phyloP scores from a whole-genome alignment of 2,888 invertebrate genomes.

The Oligia strigilis region DNA sequence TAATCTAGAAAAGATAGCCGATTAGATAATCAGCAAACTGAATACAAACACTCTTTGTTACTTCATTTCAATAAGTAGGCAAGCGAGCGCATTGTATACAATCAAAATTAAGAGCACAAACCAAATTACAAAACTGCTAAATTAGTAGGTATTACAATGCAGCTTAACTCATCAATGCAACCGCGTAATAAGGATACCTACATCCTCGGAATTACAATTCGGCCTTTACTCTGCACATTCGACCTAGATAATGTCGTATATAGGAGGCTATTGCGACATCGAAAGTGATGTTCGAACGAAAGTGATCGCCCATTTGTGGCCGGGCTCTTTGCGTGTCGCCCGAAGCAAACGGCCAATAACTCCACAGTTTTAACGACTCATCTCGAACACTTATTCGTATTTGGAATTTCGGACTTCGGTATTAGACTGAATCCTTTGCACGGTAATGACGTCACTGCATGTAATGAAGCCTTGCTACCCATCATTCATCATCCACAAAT shows the following conservation, averaged over 20 bases:
- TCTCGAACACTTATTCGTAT: conserved; percentile 53
- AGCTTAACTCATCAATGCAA: conserved; percentile 47
- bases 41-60: conserved; percentile 22
- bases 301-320: conserved; percentile 74
- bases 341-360: conserved; percentile 63
- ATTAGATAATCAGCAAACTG: conserved; percentile 16
- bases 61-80: conserved; percentile 17
- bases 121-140: conserved; percentile 55
- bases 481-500: conserved; percentile 59
- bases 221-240: conserved; percentile 65
- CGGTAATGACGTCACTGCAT: conserved; percentile 52
- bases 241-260: conserved; percentile 65
- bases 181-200: conserved; percentile 63
- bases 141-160: conserved; percentile 47
- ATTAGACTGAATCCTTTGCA: conserved; percentile 40
- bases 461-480: conserved; percentile 55
- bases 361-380: conserved; percentile 64
- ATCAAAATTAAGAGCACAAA: conserved; percentile 46
- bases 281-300: conserved; percentile 77
- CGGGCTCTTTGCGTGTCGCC: conserved; percentile 65
- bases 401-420: conserved; percentile 17
- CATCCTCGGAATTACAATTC: conserved; percentile 66
- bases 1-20: conserved; percentile 19
- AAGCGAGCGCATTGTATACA: conserved; percentile 23
- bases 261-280: conserved; percentile 68